Evolutionary conservation across 2,797 vertebrate species (phyloP).

Genomic region (Pelodytes ibericus): DNA sequence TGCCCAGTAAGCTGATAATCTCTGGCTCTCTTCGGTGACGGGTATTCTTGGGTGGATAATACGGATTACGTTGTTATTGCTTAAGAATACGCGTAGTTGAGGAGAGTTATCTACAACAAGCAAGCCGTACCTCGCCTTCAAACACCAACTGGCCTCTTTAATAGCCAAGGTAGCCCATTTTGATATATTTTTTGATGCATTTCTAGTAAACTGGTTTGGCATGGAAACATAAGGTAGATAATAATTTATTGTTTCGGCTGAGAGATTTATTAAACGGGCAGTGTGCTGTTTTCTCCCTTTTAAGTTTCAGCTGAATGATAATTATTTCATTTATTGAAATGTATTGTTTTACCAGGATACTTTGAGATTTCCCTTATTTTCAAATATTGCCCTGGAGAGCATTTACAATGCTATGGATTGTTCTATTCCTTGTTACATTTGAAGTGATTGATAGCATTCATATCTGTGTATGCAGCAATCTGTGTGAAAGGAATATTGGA

Average conservation of each 20-base stretch:
- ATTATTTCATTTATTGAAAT: not conserved
- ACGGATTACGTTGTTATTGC: conserved; percentile 99
- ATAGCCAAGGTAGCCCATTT: conserved; percentile 80
- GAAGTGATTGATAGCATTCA: not conserved
- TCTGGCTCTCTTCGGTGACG: conserved; percentile 99
- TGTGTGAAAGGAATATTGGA: not conserved
- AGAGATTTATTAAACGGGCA: conserved; percentile 45
- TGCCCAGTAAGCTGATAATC: conserved; percentile 69
- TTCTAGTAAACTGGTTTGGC: conserved; percentile 35
- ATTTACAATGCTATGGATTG: too few relatives aligned
- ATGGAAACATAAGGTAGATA: conserved; percentile 24
- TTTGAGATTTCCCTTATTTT: not conserved
- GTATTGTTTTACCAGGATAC: not conserved
- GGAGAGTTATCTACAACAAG: conserved; percentile 93
- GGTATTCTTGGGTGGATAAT: conserved; percentile 99
- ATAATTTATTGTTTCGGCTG: conserved; percentile 41
- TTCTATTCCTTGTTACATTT: not conserved
- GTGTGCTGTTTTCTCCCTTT: conserved; percentile 53
- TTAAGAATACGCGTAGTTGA: conserved; percentile 99
- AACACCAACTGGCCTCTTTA: conserved; percentile 70
- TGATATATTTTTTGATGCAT: conserved; percentile 66
- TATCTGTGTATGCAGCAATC: conserved; percentile 1
- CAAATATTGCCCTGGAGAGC: too few relatives aligned
- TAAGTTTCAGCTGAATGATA: conserved; percentile 49
- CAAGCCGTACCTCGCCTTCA: conserved; percentile 64